phyloP scores from a whole-genome alignment of 2,888 invertebrate genomes.

The Allolobophora icterica region DNA sequence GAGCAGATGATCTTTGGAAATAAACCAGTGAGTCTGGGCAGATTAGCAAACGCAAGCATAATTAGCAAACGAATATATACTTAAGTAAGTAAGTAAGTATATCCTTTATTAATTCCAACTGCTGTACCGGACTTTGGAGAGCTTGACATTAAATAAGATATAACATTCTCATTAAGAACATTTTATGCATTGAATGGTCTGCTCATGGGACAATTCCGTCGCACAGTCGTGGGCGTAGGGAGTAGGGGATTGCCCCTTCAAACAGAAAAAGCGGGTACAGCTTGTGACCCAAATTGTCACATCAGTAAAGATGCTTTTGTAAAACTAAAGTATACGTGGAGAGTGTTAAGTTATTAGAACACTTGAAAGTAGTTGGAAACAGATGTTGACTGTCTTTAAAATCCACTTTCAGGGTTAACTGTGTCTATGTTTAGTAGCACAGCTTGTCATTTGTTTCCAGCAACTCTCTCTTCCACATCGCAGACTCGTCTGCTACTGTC shows the following conservation, averaged over 20 bases:
- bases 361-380: neutral
- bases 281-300: no score
- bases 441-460: neutral
- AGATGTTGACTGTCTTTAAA: neutral
- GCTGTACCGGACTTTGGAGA: no score
- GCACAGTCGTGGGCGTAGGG: no score
- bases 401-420: neutral
- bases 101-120: no score
- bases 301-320: no score
- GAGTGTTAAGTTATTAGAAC: neutral
- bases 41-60: neutral
- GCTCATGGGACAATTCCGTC: no score
- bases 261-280: no score
- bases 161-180: no score
- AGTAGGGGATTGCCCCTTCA: no score
- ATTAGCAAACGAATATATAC: neutral
- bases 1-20: conserved; percentile 98
- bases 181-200: no score
- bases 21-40: conserved; percentile 75
- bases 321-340: neutral
- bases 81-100: no score
- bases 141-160: no score
- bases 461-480: conserved; percentile 74
- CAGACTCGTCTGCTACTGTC: conserved; percentile 95
- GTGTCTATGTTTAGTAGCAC: neutral